phyloP scores from a whole-genome alignment of 2,888 invertebrate species.

The Pseudolycoriella hygida region DNA sequence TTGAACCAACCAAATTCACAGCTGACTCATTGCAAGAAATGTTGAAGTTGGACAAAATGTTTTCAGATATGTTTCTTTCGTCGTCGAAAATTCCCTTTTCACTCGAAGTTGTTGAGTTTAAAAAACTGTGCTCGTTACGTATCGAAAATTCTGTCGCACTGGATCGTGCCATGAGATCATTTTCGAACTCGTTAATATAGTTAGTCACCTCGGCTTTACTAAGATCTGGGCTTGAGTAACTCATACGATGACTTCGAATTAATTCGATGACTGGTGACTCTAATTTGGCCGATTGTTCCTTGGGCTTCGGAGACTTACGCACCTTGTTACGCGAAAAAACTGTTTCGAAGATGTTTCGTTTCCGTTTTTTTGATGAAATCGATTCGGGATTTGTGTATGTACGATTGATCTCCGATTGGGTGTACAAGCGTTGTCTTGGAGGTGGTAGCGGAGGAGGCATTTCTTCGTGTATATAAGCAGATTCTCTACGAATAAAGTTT shows the following conservation, averaged over 20 bases:
- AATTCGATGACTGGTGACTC: constrained; percentile 6
- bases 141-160: constrained; percentile 15
- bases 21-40: constrained; percentile 19
- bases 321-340: constrained; percentile 19
- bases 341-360: constrained; percentile 15
- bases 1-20: constrained; percentile 25
- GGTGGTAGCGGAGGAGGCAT: constrained; percentile 20
- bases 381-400: constrained; percentile 27
- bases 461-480: constrained; percentile 13
- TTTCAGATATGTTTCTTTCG: constrained; percentile 1
- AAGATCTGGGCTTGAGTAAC: constrained; percentile 28
- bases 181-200: too few species aligned
- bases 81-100: neutral
- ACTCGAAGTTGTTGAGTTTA: neutral
- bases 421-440: constrained; percentile 22
- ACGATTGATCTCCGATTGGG: constrained; percentile 21
- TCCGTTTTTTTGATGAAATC: constrained; percentile 23
- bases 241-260: constrained; percentile 20
- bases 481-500: constrained; percentile 6
- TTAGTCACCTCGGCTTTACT: constrained; percentile 14
- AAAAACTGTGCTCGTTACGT: neutral
- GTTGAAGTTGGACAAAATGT: constrained; percentile 2
- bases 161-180: constrained; percentile 7
- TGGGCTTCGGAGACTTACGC: neutral
- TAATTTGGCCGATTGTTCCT: neutral